A percentile compares a stretch with the other conserved stretches of the same genome.
Evolutionary conservation across 2,888 invertebrate species (phyloP).

Genomic region (Chaetogeoica ovagalla): DNA sequence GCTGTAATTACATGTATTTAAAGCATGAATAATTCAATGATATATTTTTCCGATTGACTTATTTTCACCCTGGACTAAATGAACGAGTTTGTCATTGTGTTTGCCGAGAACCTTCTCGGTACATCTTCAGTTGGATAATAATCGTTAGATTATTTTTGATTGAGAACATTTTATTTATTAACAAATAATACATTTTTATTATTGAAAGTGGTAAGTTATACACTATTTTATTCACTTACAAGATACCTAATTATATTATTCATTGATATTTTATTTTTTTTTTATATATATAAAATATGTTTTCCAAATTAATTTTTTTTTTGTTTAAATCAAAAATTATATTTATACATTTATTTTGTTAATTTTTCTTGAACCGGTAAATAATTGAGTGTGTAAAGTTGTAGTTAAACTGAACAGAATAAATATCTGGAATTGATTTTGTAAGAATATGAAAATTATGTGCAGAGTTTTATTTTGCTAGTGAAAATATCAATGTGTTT

Average conservation of each 20-base stretch:
- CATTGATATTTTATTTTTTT: not conserved
- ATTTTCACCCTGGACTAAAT: slow-evolving; percentile 29
- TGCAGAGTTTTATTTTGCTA: too few relatives aligned
- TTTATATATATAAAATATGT: not conserved
- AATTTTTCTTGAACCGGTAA: not conserved
- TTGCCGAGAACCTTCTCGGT: slow-evolving; percentile 43
- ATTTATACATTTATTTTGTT: not conserved
- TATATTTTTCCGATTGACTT: slow-evolving; percentile 38
- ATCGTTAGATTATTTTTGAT: slow-evolving; percentile 24
- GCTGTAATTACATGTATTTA: slow-evolving; percentile 12
- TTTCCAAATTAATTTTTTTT: too few relatives aligned
- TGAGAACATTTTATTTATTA: slow-evolving; percentile 11
- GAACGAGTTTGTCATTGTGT: slow-evolving; percentile 29
- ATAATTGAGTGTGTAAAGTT: not conserved
- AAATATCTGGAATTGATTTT: too few relatives aligned
- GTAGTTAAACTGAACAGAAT: not conserved
- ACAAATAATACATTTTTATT: not conserved
- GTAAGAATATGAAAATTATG: too few relatives aligned
- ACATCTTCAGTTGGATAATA: slow-evolving; percentile 42
- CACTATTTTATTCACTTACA: not conserved
- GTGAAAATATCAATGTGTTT: too few relatives aligned
- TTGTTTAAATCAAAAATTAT: not conserved
- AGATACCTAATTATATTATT: not conserved
- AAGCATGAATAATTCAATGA: slow-evolving; percentile 45
- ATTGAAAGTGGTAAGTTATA: slow-evolving; percentile 24